A percentile compares a stretch with the other conserved stretches of the same genome.
Evolutionary conservation across 2,797 vertebrate genomes (phyloP).

Genomic region (Lutjanus argentimaculatus): DNA sequence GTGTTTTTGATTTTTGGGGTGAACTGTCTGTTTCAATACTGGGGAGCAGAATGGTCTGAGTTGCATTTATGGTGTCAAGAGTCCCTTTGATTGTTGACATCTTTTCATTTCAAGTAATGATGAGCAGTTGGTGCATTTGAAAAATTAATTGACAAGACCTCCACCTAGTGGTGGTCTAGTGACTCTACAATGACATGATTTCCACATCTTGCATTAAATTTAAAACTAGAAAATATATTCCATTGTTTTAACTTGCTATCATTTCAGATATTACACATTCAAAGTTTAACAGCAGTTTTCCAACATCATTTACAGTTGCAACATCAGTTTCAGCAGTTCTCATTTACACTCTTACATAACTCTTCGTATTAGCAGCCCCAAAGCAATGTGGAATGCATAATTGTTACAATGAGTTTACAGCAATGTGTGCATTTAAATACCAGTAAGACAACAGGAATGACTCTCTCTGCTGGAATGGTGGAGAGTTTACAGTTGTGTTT

Average conservation of each 20-base stretch:
- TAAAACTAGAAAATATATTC: background rate
- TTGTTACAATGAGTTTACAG: conserved; percentile 2
- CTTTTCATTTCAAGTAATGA: conserved; percentile 6
- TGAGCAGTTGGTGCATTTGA: background rate
- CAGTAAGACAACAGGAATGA: conserved; percentile 20
- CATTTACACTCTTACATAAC: background rate
- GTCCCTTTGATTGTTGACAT: conserved; percentile 5
- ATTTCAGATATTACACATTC: background rate
- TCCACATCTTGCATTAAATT: background rate
- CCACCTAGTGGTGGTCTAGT: conserved; percentile 47
- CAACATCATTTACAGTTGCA: background rate
- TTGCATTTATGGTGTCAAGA: background rate
- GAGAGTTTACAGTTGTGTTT: background rate
- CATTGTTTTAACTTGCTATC: background rate
- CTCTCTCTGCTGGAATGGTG: background rate
- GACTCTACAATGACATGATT: background rate
- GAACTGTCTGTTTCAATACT: background rate
- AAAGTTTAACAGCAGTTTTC: conserved; percentile 6
- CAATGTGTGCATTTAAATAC: background rate
- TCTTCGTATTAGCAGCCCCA: conserved; percentile 9
- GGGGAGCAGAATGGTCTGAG: background rate
- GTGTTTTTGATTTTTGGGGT: too few species aligned
- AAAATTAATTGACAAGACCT: background rate
- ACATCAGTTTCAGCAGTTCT: conserved; percentile 8
- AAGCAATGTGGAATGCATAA: conserved; percentile 29